Evolutionary conservation across 1,140 invertebrate species (phyloP).

Genomic region (Megalonaias nervosa): DNA sequence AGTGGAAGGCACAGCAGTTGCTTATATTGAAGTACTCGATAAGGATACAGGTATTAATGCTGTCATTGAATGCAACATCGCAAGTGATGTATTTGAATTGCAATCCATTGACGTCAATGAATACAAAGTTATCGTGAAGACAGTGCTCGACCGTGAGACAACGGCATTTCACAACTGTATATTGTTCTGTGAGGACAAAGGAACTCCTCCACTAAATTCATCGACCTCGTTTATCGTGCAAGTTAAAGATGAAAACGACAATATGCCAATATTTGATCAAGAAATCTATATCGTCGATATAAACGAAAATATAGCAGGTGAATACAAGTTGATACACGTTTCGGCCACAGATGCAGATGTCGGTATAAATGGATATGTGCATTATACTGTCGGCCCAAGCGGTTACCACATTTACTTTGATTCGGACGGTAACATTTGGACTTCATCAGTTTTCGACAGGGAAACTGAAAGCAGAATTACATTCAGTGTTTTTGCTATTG

Average conservation of each 20-base stretch:
- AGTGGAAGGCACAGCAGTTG: slow-evolving; percentile 52
- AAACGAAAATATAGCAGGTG: slow-evolving; percentile 85
- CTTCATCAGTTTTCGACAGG: slow-evolving; percentile 62
- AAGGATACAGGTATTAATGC: slow-evolving; percentile 58
- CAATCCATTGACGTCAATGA: slow-evolving; percentile 47
- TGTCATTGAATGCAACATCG: slow-evolving; percentile 48
- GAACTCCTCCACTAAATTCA: slow-evolving; percentile 82
- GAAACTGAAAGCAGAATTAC: slow-evolving; percentile 77
- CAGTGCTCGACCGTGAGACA: slow-evolving; percentile 91
- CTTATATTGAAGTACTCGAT: slow-evolving; percentile 53
- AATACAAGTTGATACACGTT: slow-evolving; percentile 69
- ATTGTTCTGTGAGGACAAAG: slow-evolving; percentile 75
- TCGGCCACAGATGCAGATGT: slow-evolving; percentile 91
- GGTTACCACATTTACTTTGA: slow-evolving; percentile 68
- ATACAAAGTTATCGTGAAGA: slow-evolving; percentile 75
- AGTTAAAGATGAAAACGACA: slow-evolving; percentile 94
- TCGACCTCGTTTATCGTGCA: slow-evolving; percentile 94
- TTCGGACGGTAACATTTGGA: slow-evolving; percentile 41
- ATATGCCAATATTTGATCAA: slow-evolving; percentile 86
- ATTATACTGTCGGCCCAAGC: slow-evolving; percentile 84
- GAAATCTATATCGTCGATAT: slow-evolving; percentile 83
- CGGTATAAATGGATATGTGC: slow-evolving; percentile 89
- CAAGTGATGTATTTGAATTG: slow-evolving; percentile 43
- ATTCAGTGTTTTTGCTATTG: slow-evolving; percentile 70
- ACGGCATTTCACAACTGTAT: slow-evolving; percentile 67